Percentiles rank a stretch among this genome's conserved stretches.
phyloP scores from a whole-genome alignment of 2,113 vertebrate genomes.

The Trogon surrucura region DNA sequence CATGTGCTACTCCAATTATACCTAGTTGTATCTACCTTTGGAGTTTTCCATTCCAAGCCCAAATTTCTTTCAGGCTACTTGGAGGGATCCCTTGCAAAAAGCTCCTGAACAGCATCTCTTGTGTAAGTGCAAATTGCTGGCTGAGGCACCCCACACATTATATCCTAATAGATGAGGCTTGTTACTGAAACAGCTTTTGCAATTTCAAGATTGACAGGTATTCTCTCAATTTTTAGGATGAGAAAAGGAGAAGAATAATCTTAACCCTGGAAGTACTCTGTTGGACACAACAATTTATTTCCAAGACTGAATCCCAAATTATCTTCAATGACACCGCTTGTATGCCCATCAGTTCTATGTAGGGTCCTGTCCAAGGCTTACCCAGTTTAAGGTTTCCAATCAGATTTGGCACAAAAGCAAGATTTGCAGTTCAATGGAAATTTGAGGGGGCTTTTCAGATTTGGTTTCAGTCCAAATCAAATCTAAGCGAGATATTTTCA shows the following conservation, averaged over 20 bases:
- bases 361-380: neutral
- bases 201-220: neutral
- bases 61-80: neutral
- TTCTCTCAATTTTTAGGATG: neutral
- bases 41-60: neutral
- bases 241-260: neutral
- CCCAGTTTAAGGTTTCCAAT: neutral
- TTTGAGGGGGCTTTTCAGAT: conserved; percentile 54
- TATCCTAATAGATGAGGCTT: neutral
- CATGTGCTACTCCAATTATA: neutral
- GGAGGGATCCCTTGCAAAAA: neutral
- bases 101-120: neutral
- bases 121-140: neutral
- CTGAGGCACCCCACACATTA: neutral
- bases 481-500: conserved; percentile 69
- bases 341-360: neutral
- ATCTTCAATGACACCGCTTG: neutral
- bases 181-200: neutral
- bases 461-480: conserved; percentile 60
- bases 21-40: neutral
- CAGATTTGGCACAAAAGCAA: conserved; percentile 31
- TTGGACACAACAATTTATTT: neutral
- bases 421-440: conserved; percentile 26
- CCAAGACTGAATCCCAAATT: neutral
- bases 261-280: neutral